These are phyloP conservation scores for Myodes glareolus DNA, from an alignment of 2,113 vertebrate species.

Conservation along the genomic window DNA sequence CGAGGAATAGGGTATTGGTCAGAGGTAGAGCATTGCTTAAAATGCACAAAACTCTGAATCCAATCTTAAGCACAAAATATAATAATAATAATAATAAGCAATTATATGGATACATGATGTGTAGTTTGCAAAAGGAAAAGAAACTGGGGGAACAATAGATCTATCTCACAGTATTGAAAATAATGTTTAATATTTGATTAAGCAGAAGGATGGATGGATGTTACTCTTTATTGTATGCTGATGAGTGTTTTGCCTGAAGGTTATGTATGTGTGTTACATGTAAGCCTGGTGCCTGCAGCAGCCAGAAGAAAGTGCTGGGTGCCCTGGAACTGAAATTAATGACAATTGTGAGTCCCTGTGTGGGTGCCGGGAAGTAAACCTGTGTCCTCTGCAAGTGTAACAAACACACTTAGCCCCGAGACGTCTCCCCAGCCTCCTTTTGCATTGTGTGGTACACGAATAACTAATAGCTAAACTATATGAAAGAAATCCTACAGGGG, in stretches of 20 bases:
- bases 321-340: background rate
- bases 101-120: background rate
- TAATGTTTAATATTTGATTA: slow-evolving; percentile 20
- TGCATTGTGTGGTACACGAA: background rate
- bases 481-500: background rate
- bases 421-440: background rate
- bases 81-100: background rate
- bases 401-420: background rate
- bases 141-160: background rate
- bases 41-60: background rate
- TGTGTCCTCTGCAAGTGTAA: background rate
- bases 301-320: background rate
- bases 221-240: background rate
- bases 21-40: background rate
- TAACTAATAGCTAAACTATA: background rate
- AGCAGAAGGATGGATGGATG: background rate
- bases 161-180: background rate
- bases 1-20: background rate
- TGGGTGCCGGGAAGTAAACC: background rate
- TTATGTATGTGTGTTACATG: background rate
- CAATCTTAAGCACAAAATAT: background rate
- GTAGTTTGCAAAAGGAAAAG: background rate
- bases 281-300: background rate
- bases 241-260: background rate
- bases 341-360: background rate